A percentile compares a stretch with the other conserved stretches of the same genome.
Conservation (phyloP, 1,140 invertebrate species). For the Procambarus clarkii region DNA sequence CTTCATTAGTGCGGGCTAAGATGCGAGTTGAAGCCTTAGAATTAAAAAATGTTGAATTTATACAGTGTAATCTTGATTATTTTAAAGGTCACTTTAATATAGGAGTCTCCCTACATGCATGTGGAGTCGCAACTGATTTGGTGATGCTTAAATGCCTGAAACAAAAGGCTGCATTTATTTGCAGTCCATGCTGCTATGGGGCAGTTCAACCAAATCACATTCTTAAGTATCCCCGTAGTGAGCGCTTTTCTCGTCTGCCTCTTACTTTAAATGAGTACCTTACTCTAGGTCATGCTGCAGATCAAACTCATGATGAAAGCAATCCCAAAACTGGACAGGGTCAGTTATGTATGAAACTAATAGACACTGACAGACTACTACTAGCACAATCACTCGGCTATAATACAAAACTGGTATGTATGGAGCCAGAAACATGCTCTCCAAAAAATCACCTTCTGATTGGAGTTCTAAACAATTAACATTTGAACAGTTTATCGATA, state of each 20-base stretch:
- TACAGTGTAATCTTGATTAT: conserved; percentile 86
- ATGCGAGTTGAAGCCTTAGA: conserved; percentile 83
- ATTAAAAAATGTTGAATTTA: conserved; percentile 86
- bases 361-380: conserved; percentile 89
- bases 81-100: conserved; percentile 82
- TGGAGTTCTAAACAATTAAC: conserved; percentile 78
- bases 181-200: conserved; percentile 97
- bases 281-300: conserved; percentile 90
- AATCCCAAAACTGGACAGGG: conserved; percentile 85
- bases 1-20: conserved; percentile 86
- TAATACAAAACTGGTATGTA: conserved; percentile 83
- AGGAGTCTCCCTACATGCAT: conserved; percentile 93
- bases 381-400: conserved; percentile 87
- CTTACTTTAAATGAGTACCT: conserved; percentile 83
- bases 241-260: conserved; percentile 80
- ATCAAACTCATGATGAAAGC: conserved; percentile 88
- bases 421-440: conserved; percentile 88
- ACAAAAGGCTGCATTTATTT: conserved; percentile 87
- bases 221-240: conserved; percentile 81
- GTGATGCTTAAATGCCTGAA: conserved; percentile 89
- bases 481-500: too few relatives aligned
- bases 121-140: conserved; percentile 95
- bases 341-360: conserved; percentile 88
- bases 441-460: conserved; percentile 96
- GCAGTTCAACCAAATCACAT: conserved; percentile 85